Percentiles rank a stretch among this genome's conserved stretches.
Conservation (phyloP, 2,113 vertebrate species). For the Syngnathus floridae region DNA sequence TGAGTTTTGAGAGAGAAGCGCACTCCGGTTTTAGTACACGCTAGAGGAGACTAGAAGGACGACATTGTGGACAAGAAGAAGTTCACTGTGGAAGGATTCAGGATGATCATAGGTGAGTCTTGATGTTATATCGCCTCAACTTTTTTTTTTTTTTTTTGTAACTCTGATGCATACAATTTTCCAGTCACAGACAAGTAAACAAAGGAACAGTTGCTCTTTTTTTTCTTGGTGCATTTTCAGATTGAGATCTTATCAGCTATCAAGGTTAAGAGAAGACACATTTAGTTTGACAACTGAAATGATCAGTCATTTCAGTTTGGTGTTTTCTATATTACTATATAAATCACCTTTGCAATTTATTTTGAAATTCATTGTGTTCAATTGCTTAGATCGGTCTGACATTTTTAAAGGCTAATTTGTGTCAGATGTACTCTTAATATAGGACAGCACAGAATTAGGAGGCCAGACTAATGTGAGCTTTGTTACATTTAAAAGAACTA, state of each 20-base stretch:
- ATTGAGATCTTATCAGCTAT: no score
- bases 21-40: conserved; percentile 19
- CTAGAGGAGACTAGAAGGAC: conserved; percentile 24
- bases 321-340: not conserved
- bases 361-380: not conserved
- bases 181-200: not conserved
- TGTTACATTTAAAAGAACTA: not conserved
- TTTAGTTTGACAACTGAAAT: not conserved
- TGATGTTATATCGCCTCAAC: not conserved
- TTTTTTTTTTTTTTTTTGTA: conserved; percentile 5
- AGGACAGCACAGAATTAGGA: not conserved
- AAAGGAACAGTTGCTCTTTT: not conserved
- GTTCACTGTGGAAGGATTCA: conserved; percentile 54
- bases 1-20: conserved; percentile 35
- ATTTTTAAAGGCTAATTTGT: not conserved
- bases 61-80: conserved; percentile 33
- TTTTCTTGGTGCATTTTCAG: not conserved
- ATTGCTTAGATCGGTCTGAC: not conserved
- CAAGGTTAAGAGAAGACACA: not conserved
- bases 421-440: not conserved
- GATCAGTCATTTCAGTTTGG: not conserved
- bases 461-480: not conserved
- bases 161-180: not conserved
- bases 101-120: conserved; percentile 66
- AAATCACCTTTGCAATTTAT: not conserved